phyloP scores from a whole-genome alignment of 2,113 vertebrate species.

The Gadus chalcogrammus region DNA sequence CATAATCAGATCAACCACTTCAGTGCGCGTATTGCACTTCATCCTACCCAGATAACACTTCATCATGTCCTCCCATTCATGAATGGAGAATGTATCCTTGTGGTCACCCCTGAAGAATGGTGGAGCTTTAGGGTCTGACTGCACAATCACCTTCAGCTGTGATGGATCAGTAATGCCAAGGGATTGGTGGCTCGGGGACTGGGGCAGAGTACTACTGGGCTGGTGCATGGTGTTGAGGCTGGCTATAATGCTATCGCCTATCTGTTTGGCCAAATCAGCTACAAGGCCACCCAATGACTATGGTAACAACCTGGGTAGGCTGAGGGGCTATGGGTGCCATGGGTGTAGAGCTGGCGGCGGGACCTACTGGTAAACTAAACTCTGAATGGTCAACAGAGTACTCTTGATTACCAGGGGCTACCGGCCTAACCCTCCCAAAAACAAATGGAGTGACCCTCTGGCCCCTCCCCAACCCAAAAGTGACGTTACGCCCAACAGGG shows the following conservation, averaged over 20 bases:
- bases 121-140: background rate
- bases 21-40: background rate
- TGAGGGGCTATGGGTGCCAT: too few relatives aligned
- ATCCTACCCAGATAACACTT: background rate
- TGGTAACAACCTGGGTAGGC: background rate
- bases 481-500: too few relatives aligned
- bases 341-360: too few relatives aligned
- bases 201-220: too few relatives aligned
- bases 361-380: too few relatives aligned
- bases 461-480: too few relatives aligned
- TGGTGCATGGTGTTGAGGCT: background rate
- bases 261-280: background rate
- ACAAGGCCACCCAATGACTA: background rate
- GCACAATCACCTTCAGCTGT: background rate
- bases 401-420: background rate
- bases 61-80: slow-evolving; percentile 22
- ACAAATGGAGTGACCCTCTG: too few relatives aligned
- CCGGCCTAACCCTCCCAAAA: too few relatives aligned
- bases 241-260: background rate
- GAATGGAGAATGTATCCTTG: background rate
- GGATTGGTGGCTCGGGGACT: too few relatives aligned
- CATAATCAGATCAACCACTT: background rate
- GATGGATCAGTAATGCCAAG: too few relatives aligned
- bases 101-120: background rate
- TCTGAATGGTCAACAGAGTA: too few relatives aligned